Conservation (phyloP, 2,888 invertebrate genomes). For the Apamea sordens region DNA sequence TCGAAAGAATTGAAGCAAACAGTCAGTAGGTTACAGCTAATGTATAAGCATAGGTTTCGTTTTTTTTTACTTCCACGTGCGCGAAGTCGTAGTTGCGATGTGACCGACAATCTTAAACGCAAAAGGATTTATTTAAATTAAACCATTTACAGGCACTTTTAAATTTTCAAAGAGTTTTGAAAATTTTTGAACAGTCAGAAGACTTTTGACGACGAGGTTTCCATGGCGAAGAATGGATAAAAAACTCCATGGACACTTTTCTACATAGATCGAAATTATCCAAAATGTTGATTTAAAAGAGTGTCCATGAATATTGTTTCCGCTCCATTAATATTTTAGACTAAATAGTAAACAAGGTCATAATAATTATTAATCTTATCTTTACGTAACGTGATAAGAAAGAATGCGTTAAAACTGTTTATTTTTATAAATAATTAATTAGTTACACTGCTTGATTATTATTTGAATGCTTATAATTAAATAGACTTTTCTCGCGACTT, state of each 20-base stretch:
- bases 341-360: not conserved
- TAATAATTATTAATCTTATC: conserved; percentile 3
- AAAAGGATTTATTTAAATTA: not conserved
- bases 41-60: too few relatives aligned
- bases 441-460: not conserved
- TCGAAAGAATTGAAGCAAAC: not conserved
- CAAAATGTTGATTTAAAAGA: not conserved
- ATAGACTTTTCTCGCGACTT: not conserved
- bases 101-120: not conserved
- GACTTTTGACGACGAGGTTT: too few relatives aligned
- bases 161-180: not conserved
- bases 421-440: conserved; percentile 9
- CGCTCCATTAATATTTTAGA: not conserved
- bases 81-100: not conserved
- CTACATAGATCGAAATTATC: too few relatives aligned
- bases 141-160: too few relatives aligned
- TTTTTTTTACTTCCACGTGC: not conserved
- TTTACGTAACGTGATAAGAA: not conserved
- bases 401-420: not conserved
- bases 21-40: not conserved
- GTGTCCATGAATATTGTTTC: not conserved
- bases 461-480: not conserved
- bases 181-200: not conserved
- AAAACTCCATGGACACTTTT: not conserved
- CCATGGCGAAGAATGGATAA: not conserved